Evolutionary conservation across 2,888 invertebrate genomes (phyloP).

Genomic region (Euclidia mi): DNA sequence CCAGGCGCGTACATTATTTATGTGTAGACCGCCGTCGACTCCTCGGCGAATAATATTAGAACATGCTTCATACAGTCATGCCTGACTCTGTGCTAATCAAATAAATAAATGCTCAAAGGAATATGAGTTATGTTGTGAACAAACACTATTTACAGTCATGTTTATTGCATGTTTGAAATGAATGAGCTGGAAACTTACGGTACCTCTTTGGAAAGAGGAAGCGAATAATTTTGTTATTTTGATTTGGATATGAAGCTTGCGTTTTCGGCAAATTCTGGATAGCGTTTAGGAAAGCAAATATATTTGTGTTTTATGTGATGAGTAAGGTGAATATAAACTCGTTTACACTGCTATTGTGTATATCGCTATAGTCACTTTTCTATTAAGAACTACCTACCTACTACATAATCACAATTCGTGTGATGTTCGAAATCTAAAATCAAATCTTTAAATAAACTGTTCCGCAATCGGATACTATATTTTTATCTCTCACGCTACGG

Average conservation of each 20-base stretch:
- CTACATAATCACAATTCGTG: no score
- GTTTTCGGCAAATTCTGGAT: no score
- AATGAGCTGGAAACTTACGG: conserved; percentile 7
- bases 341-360: no score
- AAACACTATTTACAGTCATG: conserved; percentile 5
- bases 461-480: no score
- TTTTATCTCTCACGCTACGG: no score
- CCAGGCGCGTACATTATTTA: conserved; percentile 42
- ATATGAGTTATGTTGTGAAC: conserved; percentile 14
- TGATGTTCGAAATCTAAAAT: no score
- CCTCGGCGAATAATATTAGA: conserved; percentile 26
- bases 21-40: conserved; percentile 17
- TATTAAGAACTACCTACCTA: no score
- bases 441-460: no score
- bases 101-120: conserved; percentile 42
- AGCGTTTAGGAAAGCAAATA: no score
- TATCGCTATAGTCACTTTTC: no score
- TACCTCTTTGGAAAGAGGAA: background rate
- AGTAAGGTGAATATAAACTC: no score
- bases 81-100: conserved; percentile 28
- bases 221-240: background rate
- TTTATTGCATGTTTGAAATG: conserved; percentile 8
- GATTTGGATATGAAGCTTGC: background rate
- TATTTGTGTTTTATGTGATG: no score
- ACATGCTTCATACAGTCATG: conserved; percentile 26